Evolutionary conservation across 2,888 invertebrate genomes (phyloP).

Genomic region (Mimumesa dahlbomi): DNA sequence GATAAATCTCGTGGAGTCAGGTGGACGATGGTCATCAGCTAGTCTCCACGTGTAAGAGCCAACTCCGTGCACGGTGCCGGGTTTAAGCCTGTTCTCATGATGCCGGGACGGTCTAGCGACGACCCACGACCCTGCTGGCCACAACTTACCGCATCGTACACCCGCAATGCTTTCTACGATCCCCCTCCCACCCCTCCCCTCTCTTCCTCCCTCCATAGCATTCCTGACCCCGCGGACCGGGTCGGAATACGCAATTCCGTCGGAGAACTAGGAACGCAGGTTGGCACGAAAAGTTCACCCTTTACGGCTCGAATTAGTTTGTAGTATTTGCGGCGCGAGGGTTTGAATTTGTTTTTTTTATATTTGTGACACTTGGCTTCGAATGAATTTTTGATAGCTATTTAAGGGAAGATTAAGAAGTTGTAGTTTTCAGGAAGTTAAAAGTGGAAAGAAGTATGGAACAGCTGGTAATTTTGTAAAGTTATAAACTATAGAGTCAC

Average conservation of each 20-base stretch:
- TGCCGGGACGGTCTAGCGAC: conserved; percentile 73
- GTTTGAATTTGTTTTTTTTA: no score
- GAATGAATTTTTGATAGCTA: no score
- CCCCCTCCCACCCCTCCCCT: no score
- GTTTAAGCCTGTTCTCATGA: conserved; percentile 74
- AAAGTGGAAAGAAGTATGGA: no score
- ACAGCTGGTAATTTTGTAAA: no score
- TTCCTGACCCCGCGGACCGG: conserved; percentile 68
- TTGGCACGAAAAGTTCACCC: background rate
- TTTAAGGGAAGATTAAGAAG: no score
- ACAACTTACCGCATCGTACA: conserved; percentile 75
- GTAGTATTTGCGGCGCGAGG: no score
- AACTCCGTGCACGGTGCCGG: conserved; percentile 45
- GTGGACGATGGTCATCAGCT: conserved; percentile 79
- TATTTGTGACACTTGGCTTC: no score
- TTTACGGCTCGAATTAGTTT: no score
- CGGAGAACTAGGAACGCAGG: background rate
- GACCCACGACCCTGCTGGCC: conserved; percentile 77
- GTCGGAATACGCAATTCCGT: conserved; percentile 73
- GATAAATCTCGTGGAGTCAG: conserved; percentile 78
- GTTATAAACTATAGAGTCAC: no score
- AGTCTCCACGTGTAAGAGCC: conserved; percentile 70
- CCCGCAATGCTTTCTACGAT: conserved; percentile 69
- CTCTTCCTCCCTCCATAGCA: no score
- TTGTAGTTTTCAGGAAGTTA: no score